phyloP scores from a whole-genome alignment of 1,140 invertebrate genomes.

The Chrysoperla carnea region DNA sequence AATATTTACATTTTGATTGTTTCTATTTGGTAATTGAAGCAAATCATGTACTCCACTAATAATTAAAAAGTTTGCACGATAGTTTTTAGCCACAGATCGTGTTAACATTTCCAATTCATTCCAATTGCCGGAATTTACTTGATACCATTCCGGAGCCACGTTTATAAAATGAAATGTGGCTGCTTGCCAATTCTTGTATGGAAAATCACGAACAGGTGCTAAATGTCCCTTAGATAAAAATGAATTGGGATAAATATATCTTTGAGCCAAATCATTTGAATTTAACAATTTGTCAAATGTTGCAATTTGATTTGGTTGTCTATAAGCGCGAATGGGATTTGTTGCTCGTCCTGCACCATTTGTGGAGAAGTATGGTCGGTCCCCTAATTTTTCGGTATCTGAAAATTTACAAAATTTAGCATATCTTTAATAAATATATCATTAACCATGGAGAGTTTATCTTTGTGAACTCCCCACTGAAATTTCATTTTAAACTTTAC shows the following conservation, averaged over 20 bases:
- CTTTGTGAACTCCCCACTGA: too few species aligned
- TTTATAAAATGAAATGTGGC: slow-evolving; percentile 34
- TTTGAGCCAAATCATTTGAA: slow-evolving; percentile 11
- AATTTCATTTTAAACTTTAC: too few species aligned
- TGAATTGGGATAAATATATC: slow-evolving; percentile 18
- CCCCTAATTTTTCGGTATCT: slow-evolving; percentile 14
- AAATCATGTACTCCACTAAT: slow-evolving; percentile 23
- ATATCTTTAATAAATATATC: too few species aligned
- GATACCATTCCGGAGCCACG: slow-evolving; percentile 31
- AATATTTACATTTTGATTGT: slow-evolving; percentile 12
- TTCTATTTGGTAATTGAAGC: slow-evolving; percentile 15
- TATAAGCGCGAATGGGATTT: slow-evolving; percentile 11
- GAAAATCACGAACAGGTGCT: slow-evolving; percentile 31
- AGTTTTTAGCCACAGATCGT: slow-evolving; percentile 13
- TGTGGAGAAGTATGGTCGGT: slow-evolving; percentile 15
- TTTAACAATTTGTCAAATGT: slow-evolving; percentile 19
- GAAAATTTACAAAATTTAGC: too few species aligned
- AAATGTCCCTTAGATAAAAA: slow-evolving; percentile 31
- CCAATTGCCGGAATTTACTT: slow-evolving; percentile 30
- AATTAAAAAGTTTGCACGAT: slow-evolving; percentile 15
- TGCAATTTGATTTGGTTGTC: slow-evolving; percentile 15
- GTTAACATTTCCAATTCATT: slow-evolving; percentile 22
- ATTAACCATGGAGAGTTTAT: too few species aligned
- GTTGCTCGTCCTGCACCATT: slow-evolving; percentile 11
- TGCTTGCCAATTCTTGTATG: slow-evolving; percentile 24